Percentiles rank a stretch among this genome's conserved stretches.
Conservation (phyloP, 2,888 invertebrate species). For the Drosophila paucipuncta region DNA sequence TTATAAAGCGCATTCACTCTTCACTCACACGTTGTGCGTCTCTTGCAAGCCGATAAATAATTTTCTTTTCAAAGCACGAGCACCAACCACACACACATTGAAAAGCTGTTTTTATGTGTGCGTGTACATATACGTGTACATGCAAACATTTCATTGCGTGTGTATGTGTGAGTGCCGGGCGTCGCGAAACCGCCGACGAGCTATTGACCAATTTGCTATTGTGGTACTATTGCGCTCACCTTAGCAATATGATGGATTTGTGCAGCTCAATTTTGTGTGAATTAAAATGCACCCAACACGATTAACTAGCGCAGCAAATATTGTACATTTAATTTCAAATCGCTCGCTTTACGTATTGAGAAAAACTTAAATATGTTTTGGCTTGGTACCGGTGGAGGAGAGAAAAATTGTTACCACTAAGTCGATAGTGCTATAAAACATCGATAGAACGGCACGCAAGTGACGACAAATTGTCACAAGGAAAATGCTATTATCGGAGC, state of each 20-base stretch:
- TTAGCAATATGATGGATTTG: constrained; percentile 6
- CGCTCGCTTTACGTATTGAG: constrained; percentile 22
- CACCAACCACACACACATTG: constrained; percentile 32
- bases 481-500: background rate
- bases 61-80: constrained; percentile 65
- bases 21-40: constrained; percentile 25
- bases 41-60: constrained; percentile 36
- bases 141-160: constrained; percentile 17
- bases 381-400: constrained; percentile 48
- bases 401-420: constrained; percentile 37
- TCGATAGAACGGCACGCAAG: constrained; percentile 16
- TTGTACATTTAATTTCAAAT: constrained; percentile 3
- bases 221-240: constrained; percentile 31
- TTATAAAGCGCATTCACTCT: constrained; percentile 15
- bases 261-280: background rate
- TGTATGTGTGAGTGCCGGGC: constrained; percentile 62
- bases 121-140: constrained; percentile 2
- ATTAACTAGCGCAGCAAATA: constrained; percentile 6
- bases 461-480: background rate
- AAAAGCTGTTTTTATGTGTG: constrained; percentile 5
- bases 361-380: constrained; percentile 57
- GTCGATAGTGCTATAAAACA: constrained; percentile 12
- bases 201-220: constrained; percentile 43
- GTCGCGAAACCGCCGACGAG: constrained; percentile 74
- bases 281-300: constrained; percentile 2